Percentiles rank a stretch among this genome's conserved stretches.
phyloP scores from a whole-genome alignment of 1,140 invertebrate species.

The Akabosia matsudoensis region DNA sequence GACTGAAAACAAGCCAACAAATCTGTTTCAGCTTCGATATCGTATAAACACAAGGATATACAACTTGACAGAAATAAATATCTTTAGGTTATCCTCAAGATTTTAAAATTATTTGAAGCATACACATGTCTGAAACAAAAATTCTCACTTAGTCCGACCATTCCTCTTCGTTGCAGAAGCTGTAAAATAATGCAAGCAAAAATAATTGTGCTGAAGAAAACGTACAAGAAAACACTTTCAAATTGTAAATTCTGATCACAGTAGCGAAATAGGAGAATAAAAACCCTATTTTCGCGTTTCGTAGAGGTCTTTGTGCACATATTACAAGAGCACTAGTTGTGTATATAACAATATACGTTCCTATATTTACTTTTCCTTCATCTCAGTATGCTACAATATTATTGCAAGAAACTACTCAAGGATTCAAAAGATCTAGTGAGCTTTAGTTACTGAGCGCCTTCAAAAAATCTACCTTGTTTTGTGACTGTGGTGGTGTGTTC shows the following conservation, averaged over 20 bases:
- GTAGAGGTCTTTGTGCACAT: slow-evolving; percentile 10
- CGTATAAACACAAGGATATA: not conserved
- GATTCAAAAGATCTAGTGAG: not conserved
- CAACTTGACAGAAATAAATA: slow-evolving; percentile 23
- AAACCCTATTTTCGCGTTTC: slow-evolving; percentile 17
- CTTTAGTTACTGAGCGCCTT: not conserved
- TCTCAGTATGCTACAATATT: too few species aligned
- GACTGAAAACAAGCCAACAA: not conserved
- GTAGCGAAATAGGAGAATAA: not conserved
- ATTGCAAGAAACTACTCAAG: not conserved
- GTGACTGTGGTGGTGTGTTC: not conserved
- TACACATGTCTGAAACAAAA: not conserved
- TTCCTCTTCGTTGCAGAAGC: not conserved
- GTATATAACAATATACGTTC: not conserved
- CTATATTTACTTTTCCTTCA: not conserved
- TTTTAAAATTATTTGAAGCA: slow-evolving; percentile 18
- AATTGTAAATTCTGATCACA: slow-evolving; percentile 22
- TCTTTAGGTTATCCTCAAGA: slow-evolving; percentile 10
- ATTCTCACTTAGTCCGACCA: not conserved
- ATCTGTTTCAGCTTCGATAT: not conserved
- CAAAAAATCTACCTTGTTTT: not conserved
- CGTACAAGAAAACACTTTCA: slow-evolving; percentile 22
- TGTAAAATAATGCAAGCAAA: not conserved
- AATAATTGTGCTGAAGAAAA: not conserved
- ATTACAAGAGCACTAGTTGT: not conserved